phyloP scores from a whole-genome alignment of 2,797 vertebrate species.

The Falco rusticolus region DNA sequence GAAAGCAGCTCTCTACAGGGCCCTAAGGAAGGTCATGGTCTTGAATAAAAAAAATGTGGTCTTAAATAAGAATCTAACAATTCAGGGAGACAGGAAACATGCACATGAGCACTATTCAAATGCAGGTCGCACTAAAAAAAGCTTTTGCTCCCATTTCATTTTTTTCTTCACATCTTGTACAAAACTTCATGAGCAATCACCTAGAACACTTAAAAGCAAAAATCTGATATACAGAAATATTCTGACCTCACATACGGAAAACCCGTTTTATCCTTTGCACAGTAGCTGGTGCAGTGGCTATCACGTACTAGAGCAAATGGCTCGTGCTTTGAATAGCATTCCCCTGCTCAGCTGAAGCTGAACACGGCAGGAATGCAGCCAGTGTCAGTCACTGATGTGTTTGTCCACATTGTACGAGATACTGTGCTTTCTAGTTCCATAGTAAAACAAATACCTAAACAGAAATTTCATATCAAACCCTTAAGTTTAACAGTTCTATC shows the following conservation, averaged over 20 bases:
- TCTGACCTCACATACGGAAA: not conserved
- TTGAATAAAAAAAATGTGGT: not conserved
- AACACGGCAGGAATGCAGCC: not conserved
- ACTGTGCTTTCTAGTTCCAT: not conserved
- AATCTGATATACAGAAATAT: not conserved
- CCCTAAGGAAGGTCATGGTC: not conserved
- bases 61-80: not conserved
- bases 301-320: not conserved
- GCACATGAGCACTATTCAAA: not conserved
- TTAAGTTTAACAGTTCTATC: not conserved
- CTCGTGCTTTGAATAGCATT: not conserved
- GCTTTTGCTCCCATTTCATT: not conserved
- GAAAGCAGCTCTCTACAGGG: not conserved
- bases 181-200: not conserved
- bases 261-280: not conserved
- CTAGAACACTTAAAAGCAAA: not conserved
- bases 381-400: fast-evolving
- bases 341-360: not conserved
- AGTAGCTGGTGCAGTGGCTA: not conserved
- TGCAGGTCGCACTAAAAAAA: not conserved
- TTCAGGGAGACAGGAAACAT: not conserved
- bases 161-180: not conserved
- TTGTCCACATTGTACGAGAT: fast-evolving
- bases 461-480: not conserved
- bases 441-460: not conserved